Conservation (phyloP, 2,113 vertebrate genomes). For the Choloepus hoffmanni region DNA sequence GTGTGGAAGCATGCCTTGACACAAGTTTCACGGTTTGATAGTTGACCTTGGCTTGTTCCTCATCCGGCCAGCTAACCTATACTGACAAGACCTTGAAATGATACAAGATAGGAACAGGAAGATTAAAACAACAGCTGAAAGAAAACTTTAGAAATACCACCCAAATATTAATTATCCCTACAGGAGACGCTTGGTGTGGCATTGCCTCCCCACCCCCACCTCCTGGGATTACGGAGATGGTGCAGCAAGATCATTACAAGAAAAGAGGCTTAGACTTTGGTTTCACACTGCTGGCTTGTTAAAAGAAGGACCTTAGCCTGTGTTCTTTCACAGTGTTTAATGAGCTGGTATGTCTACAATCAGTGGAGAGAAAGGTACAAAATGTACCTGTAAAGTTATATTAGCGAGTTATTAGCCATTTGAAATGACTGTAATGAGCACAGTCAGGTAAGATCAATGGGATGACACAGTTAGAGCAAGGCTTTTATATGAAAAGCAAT, state of each 20-base stretch:
- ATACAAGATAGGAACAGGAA: not conserved
- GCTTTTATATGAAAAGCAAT: conserved; percentile 81
- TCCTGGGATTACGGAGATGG: conserved; percentile 50
- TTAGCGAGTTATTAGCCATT: conserved; percentile 83
- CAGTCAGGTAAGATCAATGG: conserved; percentile 73
- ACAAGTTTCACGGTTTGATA: not conserved
- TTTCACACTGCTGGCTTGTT: conserved; percentile 79
- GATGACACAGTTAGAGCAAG: conserved; percentile 72
- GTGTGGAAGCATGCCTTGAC: not conserved
- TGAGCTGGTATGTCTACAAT: conserved; percentile 84
- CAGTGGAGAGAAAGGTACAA: conserved; percentile 78
- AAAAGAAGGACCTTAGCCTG: conserved; percentile 78
- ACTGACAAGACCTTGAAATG: not conserved
- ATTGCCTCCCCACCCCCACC: not conserved
- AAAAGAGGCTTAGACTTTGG: conserved; percentile 75
- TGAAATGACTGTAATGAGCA: conserved; percentile 72
- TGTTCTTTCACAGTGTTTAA: conserved; percentile 82
- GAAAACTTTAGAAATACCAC: conserved; percentile 53
- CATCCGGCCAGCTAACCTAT: conserved; percentile 8
- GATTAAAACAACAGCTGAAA: conserved; percentile 70
- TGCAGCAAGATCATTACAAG: conserved; percentile 71
- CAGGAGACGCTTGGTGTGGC: not conserved
- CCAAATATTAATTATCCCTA: not conserved
- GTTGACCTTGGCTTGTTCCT: conserved; percentile 14
- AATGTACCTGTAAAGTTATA: conserved; percentile 83